Evolutionary conservation across 2,797 vertebrate genomes (phyloP).

Genomic region (Mastacembelus armatus): DNA sequence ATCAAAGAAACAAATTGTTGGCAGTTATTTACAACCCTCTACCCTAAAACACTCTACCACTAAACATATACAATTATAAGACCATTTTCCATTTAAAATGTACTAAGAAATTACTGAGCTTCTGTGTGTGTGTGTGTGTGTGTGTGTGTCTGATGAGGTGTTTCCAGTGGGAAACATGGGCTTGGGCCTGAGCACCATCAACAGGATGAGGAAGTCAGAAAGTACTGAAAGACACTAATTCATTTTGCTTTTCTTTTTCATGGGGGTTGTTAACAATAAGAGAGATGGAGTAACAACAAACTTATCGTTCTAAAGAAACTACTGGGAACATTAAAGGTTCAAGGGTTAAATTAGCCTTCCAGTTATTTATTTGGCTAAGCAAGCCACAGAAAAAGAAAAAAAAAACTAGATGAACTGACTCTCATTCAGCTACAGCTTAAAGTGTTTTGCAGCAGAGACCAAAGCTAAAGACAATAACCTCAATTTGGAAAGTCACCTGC

Average conservation of each 20-base stretch:
- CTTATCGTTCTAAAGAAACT: too few species aligned
- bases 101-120: too few species aligned
- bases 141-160: too few species aligned
- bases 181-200: too few species aligned
- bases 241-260: background rate
- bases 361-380: background rate
- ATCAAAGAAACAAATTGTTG: too few species aligned
- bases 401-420: conserved; percentile 1
- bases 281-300: background rate
- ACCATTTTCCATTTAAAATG: too few species aligned
- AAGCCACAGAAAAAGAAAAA: conserved; percentile 1
- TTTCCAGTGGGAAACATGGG: background rate
- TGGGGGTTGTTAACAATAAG: background rate
- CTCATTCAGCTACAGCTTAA: background rate
- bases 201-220: background rate
- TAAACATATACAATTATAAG: too few species aligned
- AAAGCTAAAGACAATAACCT: conserved; percentile 9
- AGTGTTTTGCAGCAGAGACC: conserved; percentile 1
- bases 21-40: too few species aligned
- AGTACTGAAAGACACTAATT: background rate
- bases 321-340: too few species aligned
- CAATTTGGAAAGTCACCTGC: conserved; percentile 23
- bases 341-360: background rate
- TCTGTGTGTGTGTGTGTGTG: too few species aligned
- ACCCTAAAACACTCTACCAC: too few species aligned